phyloP scores from a whole-genome alignment of 2,797 vertebrate species.

The Potorous gilbertii region DNA sequence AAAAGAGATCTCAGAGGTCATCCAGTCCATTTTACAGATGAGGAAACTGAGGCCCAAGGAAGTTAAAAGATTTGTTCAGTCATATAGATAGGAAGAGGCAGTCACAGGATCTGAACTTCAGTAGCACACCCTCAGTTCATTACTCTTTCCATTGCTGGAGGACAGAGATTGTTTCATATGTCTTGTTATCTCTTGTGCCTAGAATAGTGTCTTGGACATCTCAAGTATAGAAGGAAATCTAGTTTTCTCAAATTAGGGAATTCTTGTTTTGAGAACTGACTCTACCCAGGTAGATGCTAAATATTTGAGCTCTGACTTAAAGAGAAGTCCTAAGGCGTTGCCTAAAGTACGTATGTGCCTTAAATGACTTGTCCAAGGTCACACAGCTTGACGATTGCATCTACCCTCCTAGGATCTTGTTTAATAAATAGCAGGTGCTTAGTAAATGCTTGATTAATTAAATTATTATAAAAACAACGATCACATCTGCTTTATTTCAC shows the following conservation, averaged over 20 bases:
- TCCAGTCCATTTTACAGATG: not conserved
- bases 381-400: not conserved
- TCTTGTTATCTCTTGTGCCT: not conserved
- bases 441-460: not conserved
- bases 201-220: not conserved
- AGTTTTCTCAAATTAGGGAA: not conserved
- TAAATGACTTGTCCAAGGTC: not conserved
- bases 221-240: not conserved
- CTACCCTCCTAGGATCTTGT: not conserved
- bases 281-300: not conserved
- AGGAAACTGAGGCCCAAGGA: not conserved
- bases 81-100: not conserved
- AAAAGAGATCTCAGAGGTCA: no score
- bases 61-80: not conserved
- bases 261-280: not conserved
- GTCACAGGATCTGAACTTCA: not conserved
- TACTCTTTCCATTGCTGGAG: not conserved
- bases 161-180: not conserved
- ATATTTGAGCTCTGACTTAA: not conserved
- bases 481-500: slow-evolving; percentile 38
- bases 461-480: not conserved
- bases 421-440: not conserved
- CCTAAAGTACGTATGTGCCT: not conserved
- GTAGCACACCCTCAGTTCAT: not conserved
- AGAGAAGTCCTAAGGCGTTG: not conserved